These are phyloP conservation scores for Rosalia funebris DNA, from an alignment of 2,888 invertebrate species.

Conservation along the genomic window DNA sequence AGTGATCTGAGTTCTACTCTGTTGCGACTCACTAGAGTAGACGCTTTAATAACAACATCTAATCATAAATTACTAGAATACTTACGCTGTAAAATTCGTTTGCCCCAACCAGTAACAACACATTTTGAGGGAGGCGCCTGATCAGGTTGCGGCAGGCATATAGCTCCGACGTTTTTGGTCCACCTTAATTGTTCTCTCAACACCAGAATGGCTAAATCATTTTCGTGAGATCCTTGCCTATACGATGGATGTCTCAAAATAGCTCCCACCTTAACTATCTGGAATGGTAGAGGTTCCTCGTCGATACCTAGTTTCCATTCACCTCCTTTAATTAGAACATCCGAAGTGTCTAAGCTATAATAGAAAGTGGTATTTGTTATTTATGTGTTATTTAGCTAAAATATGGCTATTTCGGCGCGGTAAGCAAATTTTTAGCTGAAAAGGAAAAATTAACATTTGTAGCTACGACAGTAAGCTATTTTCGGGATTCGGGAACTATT, in stretches of 20 bases:
- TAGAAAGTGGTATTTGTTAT: no score
- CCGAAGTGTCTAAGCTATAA: conserved; percentile 70
- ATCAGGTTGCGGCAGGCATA: conserved; percentile 73
- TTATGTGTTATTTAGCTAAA: no score
- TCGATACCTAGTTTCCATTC: conserved; percentile 87
- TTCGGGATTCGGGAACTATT: no score
- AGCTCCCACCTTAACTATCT: conserved; percentile 76
- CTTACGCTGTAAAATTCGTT: conserved; percentile 80
- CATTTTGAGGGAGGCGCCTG: conserved; percentile 74
- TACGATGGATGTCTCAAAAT: conserved; percentile 79
- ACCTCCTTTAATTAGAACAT: conserved; percentile 81
- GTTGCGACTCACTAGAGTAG: no score
- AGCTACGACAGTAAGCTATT: no score
- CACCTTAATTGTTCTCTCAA: conserved; percentile 72
- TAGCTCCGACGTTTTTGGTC: conserved; percentile 77
- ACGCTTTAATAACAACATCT: background rate
- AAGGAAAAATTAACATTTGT: no score
- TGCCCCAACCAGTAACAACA: conserved; percentile 86
- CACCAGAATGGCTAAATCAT: conserved; percentile 79
- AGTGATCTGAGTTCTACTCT: no score
- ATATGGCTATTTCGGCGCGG: no score
- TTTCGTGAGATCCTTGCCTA: conserved; percentile 68
- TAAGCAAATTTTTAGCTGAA: no score
- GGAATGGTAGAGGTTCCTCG: conserved; percentile 82
- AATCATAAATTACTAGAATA: conserved; percentile 29